Conservation (phyloP, 2,888 invertebrate species). For the Synanthedon myopaeformis region DNA sequence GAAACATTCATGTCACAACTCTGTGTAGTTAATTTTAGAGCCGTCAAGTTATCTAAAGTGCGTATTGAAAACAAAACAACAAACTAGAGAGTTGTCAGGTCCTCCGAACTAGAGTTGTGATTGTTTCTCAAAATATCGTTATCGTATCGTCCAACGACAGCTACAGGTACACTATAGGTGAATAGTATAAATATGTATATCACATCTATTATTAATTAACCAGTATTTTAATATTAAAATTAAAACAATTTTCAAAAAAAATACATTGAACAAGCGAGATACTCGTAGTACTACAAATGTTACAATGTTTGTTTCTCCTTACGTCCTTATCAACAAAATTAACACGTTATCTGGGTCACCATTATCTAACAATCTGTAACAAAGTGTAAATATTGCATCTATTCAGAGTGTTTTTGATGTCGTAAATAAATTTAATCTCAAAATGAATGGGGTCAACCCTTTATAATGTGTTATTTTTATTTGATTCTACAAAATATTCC, state of each 20-base stretch:
- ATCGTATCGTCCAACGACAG: background rate
- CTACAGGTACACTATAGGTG: background rate
- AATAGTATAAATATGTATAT: too few species aligned
- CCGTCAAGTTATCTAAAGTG: background rate
- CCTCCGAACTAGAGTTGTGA: background rate
- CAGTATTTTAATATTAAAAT: too few species aligned
- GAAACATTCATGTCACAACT: background rate
- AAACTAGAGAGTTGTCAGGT: background rate
- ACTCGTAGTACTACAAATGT: too few species aligned
- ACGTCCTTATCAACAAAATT: background rate
- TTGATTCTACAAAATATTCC: too few species aligned
- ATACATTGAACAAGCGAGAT: too few species aligned
- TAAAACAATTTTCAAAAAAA: too few species aligned
- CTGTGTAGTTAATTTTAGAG: background rate
- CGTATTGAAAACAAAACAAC: conserved; percentile 1
- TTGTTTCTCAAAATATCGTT: background rate
- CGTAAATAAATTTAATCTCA: too few species aligned
- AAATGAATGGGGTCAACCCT: too few species aligned
- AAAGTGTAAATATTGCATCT: background rate
- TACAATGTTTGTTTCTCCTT: too few species aligned
- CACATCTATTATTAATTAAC: too few species aligned
- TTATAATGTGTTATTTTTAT: too few species aligned
- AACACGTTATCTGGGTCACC: background rate
- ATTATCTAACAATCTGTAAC: background rate
- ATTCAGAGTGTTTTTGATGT: too few species aligned